Conservation (phyloP, 2,888 invertebrate species). For the Temnothorax rugatulus region DNA sequence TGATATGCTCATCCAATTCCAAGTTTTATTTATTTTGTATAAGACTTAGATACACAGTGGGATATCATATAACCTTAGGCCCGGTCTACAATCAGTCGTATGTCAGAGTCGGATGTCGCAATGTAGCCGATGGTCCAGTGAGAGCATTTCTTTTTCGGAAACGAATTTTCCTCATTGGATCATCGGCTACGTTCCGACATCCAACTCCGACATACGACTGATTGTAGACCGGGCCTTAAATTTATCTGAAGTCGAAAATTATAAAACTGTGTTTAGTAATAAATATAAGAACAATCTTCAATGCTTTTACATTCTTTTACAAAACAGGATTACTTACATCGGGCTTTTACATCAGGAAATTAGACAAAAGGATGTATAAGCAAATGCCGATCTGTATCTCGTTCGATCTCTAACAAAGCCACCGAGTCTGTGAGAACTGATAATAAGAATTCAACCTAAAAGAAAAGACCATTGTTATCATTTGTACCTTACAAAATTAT, state of each 20-base stretch:
- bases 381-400: background rate
- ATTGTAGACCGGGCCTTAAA: too few species aligned
- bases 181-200: too few species aligned
- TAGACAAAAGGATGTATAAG: background rate
- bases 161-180: too few species aligned
- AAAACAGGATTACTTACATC: slow-evolving; percentile 54
- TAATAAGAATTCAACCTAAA: slow-evolving; percentile 27
- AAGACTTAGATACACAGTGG: background rate
- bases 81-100: too few species aligned
- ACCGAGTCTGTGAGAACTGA: background rate
- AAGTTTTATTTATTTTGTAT: background rate
- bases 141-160: too few species aligned
- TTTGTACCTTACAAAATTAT: background rate
- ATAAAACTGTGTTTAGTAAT: background rate
- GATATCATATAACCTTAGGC: background rate
- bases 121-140: too few species aligned
- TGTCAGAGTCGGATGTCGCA: too few species aligned
- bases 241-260: background rate
- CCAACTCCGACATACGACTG: too few species aligned
- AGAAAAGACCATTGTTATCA: background rate
- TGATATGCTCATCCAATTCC: background rate
- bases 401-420: background rate
- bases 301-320: background rate
- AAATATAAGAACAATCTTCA: background rate
- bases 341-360: background rate